phyloP scores from a whole-genome alignment of 1,140 invertebrate species.

The Sesamia nonagrioides region DNA sequence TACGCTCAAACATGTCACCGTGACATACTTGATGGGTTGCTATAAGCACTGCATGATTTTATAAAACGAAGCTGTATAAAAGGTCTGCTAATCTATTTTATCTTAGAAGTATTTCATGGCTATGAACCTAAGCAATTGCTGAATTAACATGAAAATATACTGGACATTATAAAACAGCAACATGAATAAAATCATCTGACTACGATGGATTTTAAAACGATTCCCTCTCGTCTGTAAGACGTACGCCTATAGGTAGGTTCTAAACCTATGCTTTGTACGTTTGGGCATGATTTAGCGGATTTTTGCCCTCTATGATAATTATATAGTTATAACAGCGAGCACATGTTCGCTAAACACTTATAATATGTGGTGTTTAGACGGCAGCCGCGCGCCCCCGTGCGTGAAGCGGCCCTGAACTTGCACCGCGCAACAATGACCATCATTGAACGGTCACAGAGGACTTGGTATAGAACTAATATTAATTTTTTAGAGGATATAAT shows the following conservation, averaged over 20 bases:
- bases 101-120: too few relatives aligned
- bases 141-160: too few relatives aligned
- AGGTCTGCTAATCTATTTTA: too few relatives aligned
- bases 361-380: slow-evolving; percentile 11
- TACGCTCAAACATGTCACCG: not conserved
- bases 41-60: not conserved
- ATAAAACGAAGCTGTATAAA: not conserved
- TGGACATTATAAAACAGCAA: too few relatives aligned
- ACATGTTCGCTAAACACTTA: slow-evolving; percentile 19
- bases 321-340: not conserved
- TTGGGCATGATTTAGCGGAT: too few relatives aligned
- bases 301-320: too few relatives aligned
- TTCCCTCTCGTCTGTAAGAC: too few relatives aligned
- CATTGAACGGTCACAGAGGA: not conserved
- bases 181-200: too few relatives aligned
- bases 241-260: too few relatives aligned
- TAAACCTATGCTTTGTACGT: too few relatives aligned
- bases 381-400: slow-evolving; percentile 26
- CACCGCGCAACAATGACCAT: slow-evolving; percentile 18
- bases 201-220: too few relatives aligned
- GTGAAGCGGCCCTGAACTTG: slow-evolving; percentile 33
- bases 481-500: not conserved
- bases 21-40: not conserved
- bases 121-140: too few relatives aligned
- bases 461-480: not conserved